Percentiles rank a stretch among this genome's conserved stretches.
Conservation (phyloP, 2,797 vertebrate genomes). For the Notoglanidium macrostoma region DNA sequence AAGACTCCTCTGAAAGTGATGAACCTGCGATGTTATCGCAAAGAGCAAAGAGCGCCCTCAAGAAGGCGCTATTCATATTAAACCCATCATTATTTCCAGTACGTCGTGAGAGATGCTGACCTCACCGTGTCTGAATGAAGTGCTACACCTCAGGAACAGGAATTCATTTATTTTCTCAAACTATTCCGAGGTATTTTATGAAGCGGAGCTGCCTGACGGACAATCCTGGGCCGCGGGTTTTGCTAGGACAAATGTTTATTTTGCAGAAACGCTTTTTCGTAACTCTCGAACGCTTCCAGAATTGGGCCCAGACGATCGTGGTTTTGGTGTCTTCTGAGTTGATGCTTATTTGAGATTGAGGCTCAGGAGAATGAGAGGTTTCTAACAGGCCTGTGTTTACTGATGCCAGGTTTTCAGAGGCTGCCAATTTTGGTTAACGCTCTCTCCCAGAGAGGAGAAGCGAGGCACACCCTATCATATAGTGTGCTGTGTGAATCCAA, state of each 20-base stretch:
- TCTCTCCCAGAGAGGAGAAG: conserved; percentile 59
- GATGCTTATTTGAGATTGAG: conserved; percentile 68
- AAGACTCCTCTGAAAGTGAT: too few relatives aligned
- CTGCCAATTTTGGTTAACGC: conserved; percentile 78
- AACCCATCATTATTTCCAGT: not conserved
- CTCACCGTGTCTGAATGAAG: conserved; percentile 48
- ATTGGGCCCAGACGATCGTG: not conserved
- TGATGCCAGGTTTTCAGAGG: conserved; percentile 72
- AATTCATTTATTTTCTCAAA: not conserved
- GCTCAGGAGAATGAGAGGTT: conserved; percentile 68
- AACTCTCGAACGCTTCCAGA: conserved; percentile 6
- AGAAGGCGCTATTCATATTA: not conserved
- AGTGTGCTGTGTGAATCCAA: conserved; percentile 6
- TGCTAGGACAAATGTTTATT: conserved; percentile 20
- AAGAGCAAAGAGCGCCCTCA: not conserved
- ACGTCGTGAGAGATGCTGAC: conserved; percentile 32
- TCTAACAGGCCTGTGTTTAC: conserved; percentile 67
- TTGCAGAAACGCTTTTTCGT: conserved; percentile 21
- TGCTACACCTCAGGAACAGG: conserved; percentile 48
- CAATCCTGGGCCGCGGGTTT: not conserved
- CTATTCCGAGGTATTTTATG: conserved; percentile 21
- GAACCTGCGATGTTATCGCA: not conserved
- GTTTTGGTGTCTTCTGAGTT: conserved; percentile 27
- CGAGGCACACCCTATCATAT: conserved; percentile 70
- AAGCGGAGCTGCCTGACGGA: not conserved